Percentiles rank a stretch among this genome's conserved stretches.
phyloP scores from a whole-genome alignment of 2,113 vertebrate species.

The Hassar affinis region DNA sequence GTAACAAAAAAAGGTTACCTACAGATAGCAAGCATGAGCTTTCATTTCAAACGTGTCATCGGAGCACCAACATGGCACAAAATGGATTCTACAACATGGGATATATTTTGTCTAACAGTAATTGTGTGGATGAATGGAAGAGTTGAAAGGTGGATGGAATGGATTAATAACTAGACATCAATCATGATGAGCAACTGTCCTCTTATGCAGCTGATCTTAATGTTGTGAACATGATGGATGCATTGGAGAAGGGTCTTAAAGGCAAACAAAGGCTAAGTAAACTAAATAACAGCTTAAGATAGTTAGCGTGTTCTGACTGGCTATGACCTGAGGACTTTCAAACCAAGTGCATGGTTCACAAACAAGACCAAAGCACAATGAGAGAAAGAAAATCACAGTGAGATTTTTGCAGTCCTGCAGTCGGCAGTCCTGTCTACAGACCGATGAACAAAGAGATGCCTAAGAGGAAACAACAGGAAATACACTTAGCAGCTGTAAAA shows the following conservation, averaged over 20 bases:
- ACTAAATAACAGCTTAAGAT: constrained; percentile 50
- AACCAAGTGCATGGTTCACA: constrained; percentile 25
- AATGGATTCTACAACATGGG: not conserved
- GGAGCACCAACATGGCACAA: not conserved
- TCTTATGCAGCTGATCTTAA: not conserved
- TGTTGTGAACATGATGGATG: not conserved
- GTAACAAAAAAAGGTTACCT: not conserved
- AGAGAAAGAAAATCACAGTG: constrained; percentile 17
- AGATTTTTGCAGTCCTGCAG: no score
- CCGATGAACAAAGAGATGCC: constrained; percentile 32
- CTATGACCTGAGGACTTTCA: constrained; percentile 22
- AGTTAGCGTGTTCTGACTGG: constrained; percentile 42
- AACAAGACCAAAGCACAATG: constrained; percentile 12
- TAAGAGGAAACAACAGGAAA: not conserved
- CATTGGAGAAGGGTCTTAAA: constrained; percentile 38
- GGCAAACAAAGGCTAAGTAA: constrained; percentile 47
- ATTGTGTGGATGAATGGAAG: not conserved
- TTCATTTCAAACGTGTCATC: not conserved
- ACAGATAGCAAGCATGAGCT: not conserved
- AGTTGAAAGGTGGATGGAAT: not conserved
- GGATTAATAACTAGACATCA: not conserved
- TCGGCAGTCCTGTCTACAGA: constrained; percentile 38
- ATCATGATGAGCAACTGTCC: not conserved
- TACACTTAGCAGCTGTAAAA: not conserved
- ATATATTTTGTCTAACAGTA: not conserved